Evolutionary conservation across 53 echinoderm and acorn worm genomes (phyloP).

Genomic region (Astropecten irregularis): DNA sequence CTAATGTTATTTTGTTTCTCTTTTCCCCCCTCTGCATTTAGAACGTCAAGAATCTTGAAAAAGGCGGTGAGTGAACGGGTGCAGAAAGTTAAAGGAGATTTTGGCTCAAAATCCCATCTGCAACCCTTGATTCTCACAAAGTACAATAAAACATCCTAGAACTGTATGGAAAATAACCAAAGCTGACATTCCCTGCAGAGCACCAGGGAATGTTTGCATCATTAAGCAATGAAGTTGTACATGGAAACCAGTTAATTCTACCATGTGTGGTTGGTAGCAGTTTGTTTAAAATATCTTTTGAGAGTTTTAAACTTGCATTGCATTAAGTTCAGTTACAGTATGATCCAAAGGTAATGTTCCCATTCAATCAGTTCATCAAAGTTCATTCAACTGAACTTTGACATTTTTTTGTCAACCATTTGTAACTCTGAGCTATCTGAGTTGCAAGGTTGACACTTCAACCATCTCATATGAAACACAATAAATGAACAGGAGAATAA

Average conservation of each 20-base stretch:
- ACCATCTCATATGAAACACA: background rate
- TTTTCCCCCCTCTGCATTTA: constrained; percentile 39
- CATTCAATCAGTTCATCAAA: too few relatives aligned
- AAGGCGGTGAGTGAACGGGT: constrained; percentile 58
- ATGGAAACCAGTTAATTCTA: constrained; percentile 14
- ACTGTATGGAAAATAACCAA: constrained; percentile 32
- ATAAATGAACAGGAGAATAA: too few relatives aligned
- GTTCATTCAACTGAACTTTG: constrained; percentile 2
- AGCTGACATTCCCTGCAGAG: background rate
- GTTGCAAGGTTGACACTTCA: background rate
- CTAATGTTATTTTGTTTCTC: constrained; percentile 33
- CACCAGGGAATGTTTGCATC: background rate
- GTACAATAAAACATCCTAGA: too few relatives aligned
- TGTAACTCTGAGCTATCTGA: background rate
- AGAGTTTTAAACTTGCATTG: too few relatives aligned
- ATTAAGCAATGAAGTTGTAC: background rate
- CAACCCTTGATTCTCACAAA: constrained; percentile 13
- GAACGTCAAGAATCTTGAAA: constrained; percentile 32
- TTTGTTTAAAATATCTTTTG: too few relatives aligned
- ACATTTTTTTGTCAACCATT: background rate
- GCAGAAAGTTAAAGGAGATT: constrained; percentile 27
- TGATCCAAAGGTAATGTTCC: too few relatives aligned
- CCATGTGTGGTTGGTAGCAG: background rate
- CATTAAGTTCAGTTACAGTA: too few relatives aligned
- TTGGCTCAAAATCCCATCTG: constrained; percentile 53